Conservation (phyloP, 1,140 invertebrate genomes). For the Bombus difficillimus region DNA sequence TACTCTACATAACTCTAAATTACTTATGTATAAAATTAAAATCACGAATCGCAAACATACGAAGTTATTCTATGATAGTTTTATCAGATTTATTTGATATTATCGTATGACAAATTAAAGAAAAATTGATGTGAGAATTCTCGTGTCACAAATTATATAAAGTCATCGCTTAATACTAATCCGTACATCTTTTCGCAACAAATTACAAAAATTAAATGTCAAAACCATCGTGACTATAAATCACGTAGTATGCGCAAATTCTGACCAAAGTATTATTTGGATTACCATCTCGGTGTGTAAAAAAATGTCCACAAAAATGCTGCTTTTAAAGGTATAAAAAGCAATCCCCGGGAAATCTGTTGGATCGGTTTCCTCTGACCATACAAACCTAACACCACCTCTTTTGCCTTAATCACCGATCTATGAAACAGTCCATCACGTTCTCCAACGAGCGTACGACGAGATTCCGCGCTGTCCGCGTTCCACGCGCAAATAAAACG, state of each 20-base stretch:
- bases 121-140: too few species aligned
- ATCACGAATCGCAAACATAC: too few species aligned
- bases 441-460: neutral
- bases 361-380: neutral
- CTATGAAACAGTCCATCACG: neutral
- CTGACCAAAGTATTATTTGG: neutral
- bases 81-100: too few species aligned
- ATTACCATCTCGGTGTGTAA: neutral
- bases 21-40: too few species aligned
- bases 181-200: neutral
- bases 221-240: neutral
- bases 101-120: too few species aligned
- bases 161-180: neutral
- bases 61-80: neutral
- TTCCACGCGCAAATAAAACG: neutral
- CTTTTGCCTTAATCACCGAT: neutral
- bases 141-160: neutral
- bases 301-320: neutral
- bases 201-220: neutral
- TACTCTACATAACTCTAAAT: too few species aligned
- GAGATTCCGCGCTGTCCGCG: neutral
- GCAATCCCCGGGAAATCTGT: neutral
- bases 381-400: neutral
- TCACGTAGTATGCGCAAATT: neutral
- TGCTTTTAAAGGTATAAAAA: neutral